These are phyloP conservation scores for Onthophagus sagittarius DNA, from an alignment of 2,888 invertebrate genomes.

Conservation along the genomic window DNA sequence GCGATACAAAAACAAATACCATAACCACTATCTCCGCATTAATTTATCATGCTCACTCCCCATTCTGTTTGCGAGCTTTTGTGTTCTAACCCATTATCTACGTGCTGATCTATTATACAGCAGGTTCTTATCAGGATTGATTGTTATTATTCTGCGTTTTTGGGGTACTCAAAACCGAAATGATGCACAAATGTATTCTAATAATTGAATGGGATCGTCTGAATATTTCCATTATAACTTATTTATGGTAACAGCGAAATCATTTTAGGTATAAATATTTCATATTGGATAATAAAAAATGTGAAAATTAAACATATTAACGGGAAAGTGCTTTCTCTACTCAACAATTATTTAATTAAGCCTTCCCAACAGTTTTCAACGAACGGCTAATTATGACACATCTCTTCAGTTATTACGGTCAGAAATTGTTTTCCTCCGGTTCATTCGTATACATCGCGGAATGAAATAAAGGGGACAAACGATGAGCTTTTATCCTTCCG, in stretches of 20 bases:
- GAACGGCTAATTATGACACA: neutral
- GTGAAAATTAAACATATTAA: neutral
- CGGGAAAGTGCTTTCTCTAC: neutral
- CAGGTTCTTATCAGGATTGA: neutral
- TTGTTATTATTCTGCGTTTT: neutral
- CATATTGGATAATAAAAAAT: neutral
- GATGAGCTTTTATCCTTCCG: constrained; percentile 6
- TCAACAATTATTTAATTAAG: neutral
- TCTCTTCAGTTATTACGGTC: constrained; percentile 2
- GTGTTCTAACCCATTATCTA: neutral
- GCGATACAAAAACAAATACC: constrained; percentile 2
- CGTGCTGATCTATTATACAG: neutral
- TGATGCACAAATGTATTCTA: neutral
- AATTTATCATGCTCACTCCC: constrained; percentile 1
- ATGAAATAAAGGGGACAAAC: neutral
- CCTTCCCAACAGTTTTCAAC: neutral
- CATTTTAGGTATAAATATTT: neutral
- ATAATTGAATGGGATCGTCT: no score
- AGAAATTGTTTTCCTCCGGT: neutral
- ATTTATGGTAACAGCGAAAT: neutral
- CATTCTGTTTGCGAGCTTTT: neutral
- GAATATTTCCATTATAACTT: neutral
- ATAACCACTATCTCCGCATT: neutral
- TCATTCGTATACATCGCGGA: neutral
- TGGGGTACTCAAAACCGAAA: neutral